Percentiles rank a stretch among this genome's conserved stretches.
Evolutionary conservation across 2,113 vertebrate genomes (phyloP).

Genomic region (Abramis brama): DNA sequence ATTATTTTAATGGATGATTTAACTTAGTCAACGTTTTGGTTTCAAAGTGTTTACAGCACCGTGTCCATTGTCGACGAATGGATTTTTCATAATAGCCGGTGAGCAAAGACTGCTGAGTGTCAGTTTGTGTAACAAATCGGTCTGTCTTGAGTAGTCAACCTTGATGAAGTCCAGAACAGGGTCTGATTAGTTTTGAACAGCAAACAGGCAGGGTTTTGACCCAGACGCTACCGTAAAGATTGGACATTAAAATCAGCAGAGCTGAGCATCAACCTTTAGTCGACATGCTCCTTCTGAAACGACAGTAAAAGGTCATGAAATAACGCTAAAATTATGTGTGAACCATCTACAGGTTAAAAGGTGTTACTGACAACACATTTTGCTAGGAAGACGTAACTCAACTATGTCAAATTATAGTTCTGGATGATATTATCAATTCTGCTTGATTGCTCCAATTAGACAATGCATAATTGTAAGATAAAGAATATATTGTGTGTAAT

Average conservation of each 20-base stretch:
- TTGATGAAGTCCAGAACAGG: constrained; percentile 20
- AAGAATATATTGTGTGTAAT: too few relatives aligned
- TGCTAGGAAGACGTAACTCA: background rate
- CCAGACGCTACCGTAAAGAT: background rate
- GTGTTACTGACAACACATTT: background rate
- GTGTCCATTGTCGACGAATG: background rate
- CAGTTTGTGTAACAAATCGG: constrained; percentile 28
- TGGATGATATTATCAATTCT: background rate
- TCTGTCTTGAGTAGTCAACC: constrained; percentile 18
- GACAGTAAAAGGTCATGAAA: background rate
- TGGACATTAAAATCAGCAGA: constrained; percentile 7
- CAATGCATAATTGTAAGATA: background rate
- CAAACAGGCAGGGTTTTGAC: background rate
- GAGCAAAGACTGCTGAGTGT: constrained; percentile 10
- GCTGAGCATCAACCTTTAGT: constrained; percentile 2
- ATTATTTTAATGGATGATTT: constrained; percentile 66
- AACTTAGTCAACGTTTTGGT: constrained; percentile 48
- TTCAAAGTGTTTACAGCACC: constrained; percentile 29
- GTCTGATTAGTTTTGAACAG: constrained; percentile 22
- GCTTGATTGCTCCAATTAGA: background rate
- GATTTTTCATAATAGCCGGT: constrained; percentile 34
- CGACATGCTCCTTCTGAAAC: background rate
- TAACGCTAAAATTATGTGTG: background rate
- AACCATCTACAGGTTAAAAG: background rate
- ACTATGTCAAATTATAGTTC: background rate